These are phyloP conservation scores for Octomys mimax DNA, from an alignment of 2,797 vertebrate species.

Conservation along the genomic window DNA sequence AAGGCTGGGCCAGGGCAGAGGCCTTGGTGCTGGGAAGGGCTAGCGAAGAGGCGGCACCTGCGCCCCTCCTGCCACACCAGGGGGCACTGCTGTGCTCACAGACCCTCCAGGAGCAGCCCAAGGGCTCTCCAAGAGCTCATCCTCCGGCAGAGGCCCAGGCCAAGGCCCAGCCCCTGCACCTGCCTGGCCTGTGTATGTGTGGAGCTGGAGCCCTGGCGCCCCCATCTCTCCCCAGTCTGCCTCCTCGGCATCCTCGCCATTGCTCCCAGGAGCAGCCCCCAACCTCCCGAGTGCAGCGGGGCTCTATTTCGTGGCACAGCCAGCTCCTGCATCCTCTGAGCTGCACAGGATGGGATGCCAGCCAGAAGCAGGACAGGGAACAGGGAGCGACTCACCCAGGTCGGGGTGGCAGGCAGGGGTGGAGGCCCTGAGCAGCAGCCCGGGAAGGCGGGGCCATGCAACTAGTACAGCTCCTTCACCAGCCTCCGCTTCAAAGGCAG, in stretches of 20 bases:
- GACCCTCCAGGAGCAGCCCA: background rate
- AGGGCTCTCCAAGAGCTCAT: background rate
- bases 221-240: background rate
- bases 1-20: background rate
- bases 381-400: fast-evolving
- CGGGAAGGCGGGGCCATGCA: fast-evolving
- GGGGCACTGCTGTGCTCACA: background rate
- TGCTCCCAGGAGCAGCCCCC: background rate
- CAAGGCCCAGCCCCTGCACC: fast-evolving
- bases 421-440: fast-evolving
- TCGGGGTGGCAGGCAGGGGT: fast-evolving
- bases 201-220: background rate
- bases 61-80: background rate
- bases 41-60: background rate
- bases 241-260: background rate
- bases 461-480: background rate
- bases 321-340: background rate
- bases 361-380: background rate
- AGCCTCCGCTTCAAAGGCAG: background rate
- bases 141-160: fast-evolving
- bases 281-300: background rate
- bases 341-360: background rate
- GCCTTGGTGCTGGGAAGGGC: background rate
- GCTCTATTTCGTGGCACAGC: fast-evolving
- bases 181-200: fast-evolving